A percentile compares a stretch with the other conserved stretches of the same genome.
Evolutionary conservation across 64 coral and sea anemone genomes (phyloP).

Genomic region (Dendrophyllia cribrosa): DNA sequence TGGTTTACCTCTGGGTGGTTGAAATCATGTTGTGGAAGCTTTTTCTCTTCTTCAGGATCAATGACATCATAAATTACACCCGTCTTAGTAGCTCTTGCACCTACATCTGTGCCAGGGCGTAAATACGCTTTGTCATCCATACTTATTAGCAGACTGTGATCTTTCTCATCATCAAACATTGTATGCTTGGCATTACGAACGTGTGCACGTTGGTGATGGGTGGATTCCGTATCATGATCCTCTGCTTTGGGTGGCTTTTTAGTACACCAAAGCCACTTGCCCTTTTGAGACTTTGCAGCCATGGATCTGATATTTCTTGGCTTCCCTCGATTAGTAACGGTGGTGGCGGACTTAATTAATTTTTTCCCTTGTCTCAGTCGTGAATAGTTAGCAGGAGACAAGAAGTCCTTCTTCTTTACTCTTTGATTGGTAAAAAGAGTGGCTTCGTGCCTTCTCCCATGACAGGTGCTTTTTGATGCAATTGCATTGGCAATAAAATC

Average conservation of each 20-base stretch:
- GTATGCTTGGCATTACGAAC: constrained; percentile 41
- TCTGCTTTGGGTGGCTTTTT: constrained; percentile 64
- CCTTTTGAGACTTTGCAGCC: constrained; percentile 35
- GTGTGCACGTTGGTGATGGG: constrained; percentile 48
- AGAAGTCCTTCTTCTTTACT: constrained; percentile 1
- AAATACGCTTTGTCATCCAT: constrained; percentile 51
- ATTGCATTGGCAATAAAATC: constrained; percentile 16
- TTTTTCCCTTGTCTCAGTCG: neutral
- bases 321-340: neutral
- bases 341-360: constrained; percentile 1
- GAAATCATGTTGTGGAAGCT: too few relatives aligned
- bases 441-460: neutral
- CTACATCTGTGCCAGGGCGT: constrained; percentile 52
- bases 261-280: constrained; percentile 46
- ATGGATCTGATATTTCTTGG: neutral
- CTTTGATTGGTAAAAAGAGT: neutral
- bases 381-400: neutral
- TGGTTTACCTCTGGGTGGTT: too few relatives aligned
- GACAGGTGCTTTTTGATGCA: neutral
- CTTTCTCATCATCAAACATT: constrained; percentile 34
- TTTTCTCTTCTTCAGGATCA: constrained; percentile 5
- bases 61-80: too few relatives aligned
- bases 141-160: constrained; percentile 21
- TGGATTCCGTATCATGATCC: constrained; percentile 21
- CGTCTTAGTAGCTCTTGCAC: neutral